Percentiles rank a stretch among this genome's conserved stretches.
Conservation (phyloP, 30 jellyfish, hydroid and myxozoan species). For the Catostylus mosaicus region DNA sequence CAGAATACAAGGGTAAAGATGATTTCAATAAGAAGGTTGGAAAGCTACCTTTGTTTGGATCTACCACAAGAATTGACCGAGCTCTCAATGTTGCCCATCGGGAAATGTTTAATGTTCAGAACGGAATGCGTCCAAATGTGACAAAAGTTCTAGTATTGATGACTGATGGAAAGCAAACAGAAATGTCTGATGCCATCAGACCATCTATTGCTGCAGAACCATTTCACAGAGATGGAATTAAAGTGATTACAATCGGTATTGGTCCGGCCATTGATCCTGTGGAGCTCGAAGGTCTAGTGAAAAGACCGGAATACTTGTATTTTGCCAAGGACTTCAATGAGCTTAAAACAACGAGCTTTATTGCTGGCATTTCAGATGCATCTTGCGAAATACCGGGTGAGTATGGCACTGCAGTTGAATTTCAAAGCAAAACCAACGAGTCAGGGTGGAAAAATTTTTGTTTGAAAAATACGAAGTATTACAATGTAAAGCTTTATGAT, state of each 20-base stretch:
- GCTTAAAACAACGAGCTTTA: conserved; percentile 40
- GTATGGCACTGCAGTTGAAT: background rate
- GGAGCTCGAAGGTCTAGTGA: conserved; percentile 43
- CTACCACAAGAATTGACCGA: conserved; percentile 61
- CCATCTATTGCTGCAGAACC: conserved; percentile 80
- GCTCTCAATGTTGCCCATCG: conserved; percentile 70
- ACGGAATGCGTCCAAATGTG: conserved; percentile 51
- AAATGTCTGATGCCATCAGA: conserved; percentile 56
- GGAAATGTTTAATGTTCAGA: conserved; percentile 45
- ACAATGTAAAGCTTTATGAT: too few relatives aligned
- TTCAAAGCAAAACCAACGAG: too few relatives aligned
- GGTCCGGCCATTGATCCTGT: conserved; percentile 74
- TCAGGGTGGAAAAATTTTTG: too few relatives aligned
- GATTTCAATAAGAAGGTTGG: conserved; percentile 38
- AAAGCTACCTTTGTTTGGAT: conserved; percentile 59
- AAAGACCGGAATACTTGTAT: conserved; percentile 48
- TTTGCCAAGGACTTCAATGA: conserved; percentile 55
- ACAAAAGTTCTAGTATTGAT: conserved; percentile 71
- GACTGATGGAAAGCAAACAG: conserved; percentile 95
- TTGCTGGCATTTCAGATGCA: conserved; percentile 42
- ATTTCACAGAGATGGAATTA: conserved; percentile 58
- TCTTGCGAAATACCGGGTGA: conserved; percentile 61
- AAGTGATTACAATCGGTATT: conserved; percentile 76
- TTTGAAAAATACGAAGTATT: too few relatives aligned
- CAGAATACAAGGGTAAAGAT: conserved; percentile 8